These are phyloP conservation scores for Eriosoma lanigerum DNA, from an alignment of 1,140 invertebrate species.

Conservation along the genomic window DNA sequence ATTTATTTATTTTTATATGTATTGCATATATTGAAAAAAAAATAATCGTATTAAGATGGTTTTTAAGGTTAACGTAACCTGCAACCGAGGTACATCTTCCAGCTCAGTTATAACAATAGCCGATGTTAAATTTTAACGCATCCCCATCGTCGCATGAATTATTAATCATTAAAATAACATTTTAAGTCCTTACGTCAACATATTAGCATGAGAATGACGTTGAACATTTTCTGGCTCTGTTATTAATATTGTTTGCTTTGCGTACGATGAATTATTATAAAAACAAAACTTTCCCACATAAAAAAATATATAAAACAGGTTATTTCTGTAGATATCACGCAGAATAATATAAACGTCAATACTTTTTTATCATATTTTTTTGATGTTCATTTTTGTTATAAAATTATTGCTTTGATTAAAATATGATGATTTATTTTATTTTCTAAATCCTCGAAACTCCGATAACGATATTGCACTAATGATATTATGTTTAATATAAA, in stretches of 20 bases:
- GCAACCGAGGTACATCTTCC: background rate
- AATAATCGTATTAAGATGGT: background rate
- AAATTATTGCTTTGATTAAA: too few relatives aligned
- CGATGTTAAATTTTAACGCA: background rate
- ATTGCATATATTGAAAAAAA: background rate
- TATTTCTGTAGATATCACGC: too few relatives aligned
- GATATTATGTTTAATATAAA: conserved; percentile 1
- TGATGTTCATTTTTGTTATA: too few relatives aligned
- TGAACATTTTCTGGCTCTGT: background rate
- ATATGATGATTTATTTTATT: too few relatives aligned
- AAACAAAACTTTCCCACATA: background rate
- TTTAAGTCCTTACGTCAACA: background rate
- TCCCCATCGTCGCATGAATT: background rate
- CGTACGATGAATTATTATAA: background rate
- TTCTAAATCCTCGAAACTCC: too few relatives aligned
- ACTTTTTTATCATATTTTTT: too few relatives aligned
- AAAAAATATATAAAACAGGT: too few relatives aligned
- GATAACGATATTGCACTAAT: too few relatives aligned
- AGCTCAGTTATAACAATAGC: background rate
- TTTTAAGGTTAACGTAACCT: background rate
- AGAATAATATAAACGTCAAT: too few relatives aligned
- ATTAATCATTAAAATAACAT: conserved; percentile 25
- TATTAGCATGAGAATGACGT: background rate
- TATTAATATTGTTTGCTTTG: background rate
- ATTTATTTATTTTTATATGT: conserved; percentile 8